Evolutionary conservation across 2,797 vertebrate genomes (phyloP).

Genomic region (Rhinichthys osculus): DNA sequence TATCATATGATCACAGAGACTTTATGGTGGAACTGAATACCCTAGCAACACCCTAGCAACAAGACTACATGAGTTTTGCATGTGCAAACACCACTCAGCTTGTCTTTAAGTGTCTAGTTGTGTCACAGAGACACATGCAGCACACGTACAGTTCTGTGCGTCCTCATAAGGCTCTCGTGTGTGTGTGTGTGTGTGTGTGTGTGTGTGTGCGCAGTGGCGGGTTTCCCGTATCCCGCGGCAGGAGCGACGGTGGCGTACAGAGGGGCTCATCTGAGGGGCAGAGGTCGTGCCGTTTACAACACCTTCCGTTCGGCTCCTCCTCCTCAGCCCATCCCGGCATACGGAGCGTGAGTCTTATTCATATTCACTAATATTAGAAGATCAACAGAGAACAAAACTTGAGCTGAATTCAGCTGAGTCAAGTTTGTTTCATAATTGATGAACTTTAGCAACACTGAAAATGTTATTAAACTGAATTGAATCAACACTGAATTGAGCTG

Average conservation of each 20-base stretch:
- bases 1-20: neutral
- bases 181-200: neutral
- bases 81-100: neutral
- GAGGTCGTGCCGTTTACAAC: slow-evolving; percentile 92
- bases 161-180: neutral
- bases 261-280: slow-evolving; percentile 91
- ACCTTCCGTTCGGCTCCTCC: slow-evolving; percentile 93
- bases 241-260: slow-evolving; percentile 89
- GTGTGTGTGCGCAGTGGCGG: slow-evolving; percentile 81
- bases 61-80: neutral
- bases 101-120: neutral
- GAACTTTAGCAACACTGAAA: neutral
- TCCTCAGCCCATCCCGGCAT: slow-evolving; percentile 90
- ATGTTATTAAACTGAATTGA: too few relatives aligned
- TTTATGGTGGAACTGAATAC: neutral
- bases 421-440: neutral
- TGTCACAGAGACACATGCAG: neutral
- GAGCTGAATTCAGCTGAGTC: neutral
- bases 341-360: slow-evolving; percentile 87
- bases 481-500: neutral
- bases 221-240: slow-evolving; percentile 92
- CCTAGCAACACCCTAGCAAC: neutral
- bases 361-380: neutral
- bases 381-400: neutral
- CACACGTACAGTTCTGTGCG: neutral